These are phyloP conservation scores for Tupaia tana DNA, from an alignment of 2,113 vertebrate species.

Conservation along the genomic window DNA sequence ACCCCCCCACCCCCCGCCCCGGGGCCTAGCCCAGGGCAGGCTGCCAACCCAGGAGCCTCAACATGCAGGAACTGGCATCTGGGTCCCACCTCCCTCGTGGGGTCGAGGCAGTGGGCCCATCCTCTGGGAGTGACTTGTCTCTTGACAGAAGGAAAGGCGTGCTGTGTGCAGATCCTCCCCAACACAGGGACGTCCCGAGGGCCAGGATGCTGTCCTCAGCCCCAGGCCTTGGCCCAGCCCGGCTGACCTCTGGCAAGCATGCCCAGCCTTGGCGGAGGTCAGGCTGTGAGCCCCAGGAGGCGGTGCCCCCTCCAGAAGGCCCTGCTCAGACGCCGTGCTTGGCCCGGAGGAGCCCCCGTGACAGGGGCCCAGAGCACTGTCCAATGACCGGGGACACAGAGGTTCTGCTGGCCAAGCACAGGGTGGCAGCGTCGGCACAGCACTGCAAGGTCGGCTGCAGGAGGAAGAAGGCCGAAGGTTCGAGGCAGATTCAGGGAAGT, in stretches of 20 bases:
- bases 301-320: neutral
- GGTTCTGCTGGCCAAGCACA: too few relatives aligned
- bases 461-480: neutral
- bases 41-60: neutral
- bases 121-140: neutral
- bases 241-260: neutral
- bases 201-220: rapidly evolving
- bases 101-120: neutral
- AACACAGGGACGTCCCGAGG: neutral
- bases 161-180: neutral
- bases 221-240: neutral
- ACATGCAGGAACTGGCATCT: neutral
- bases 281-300: too few relatives aligned
- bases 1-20: neutral
- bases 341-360: neutral
- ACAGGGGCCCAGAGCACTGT: too few relatives aligned
- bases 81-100: neutral
- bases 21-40: neutral
- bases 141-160: neutral
- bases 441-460: neutral
- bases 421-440: neutral
- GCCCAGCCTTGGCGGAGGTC: too few relatives aligned
- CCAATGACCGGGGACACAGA: too few relatives aligned
- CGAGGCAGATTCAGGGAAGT: neutral
- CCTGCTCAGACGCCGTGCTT: neutral